Conservation (phyloP, 2,113 vertebrate genomes). For the Pluvialis apricaria region DNA sequence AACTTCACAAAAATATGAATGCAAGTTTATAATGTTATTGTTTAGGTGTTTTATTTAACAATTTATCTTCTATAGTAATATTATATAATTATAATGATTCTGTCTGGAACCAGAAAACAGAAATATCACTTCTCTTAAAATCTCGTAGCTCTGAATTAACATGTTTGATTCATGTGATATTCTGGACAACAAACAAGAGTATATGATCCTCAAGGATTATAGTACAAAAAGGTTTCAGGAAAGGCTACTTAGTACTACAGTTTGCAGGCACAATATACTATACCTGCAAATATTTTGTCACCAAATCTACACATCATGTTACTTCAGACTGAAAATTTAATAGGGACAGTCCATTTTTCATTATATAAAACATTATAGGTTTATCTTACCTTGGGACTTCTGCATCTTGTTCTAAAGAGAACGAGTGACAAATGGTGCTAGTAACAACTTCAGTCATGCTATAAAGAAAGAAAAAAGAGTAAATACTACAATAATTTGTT, state of each 20-base stretch:
- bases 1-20: background rate
- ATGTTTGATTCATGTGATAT: background rate
- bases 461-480: background rate
- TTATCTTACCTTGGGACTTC: constrained; percentile 61
- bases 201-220: background rate
- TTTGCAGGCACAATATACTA: background rate
- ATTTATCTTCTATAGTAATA: background rate
- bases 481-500: background rate
- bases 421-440: background rate
- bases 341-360: background rate
- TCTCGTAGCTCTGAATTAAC: background rate
- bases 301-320: background rate
- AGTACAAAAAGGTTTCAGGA: background rate
- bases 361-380: background rate
- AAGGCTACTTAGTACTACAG: background rate
- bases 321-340: background rate
- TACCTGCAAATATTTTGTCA: background rate
- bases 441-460: constrained; percentile 15
- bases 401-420: constrained; percentile 22
- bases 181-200: background rate
- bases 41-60: background rate
- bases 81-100: background rate
- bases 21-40: background rate
- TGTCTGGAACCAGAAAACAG: background rate
- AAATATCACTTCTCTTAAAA: background rate